phyloP scores from a whole-genome alignment of 2,113 vertebrate species.

The Anoura caudifer region DNA sequence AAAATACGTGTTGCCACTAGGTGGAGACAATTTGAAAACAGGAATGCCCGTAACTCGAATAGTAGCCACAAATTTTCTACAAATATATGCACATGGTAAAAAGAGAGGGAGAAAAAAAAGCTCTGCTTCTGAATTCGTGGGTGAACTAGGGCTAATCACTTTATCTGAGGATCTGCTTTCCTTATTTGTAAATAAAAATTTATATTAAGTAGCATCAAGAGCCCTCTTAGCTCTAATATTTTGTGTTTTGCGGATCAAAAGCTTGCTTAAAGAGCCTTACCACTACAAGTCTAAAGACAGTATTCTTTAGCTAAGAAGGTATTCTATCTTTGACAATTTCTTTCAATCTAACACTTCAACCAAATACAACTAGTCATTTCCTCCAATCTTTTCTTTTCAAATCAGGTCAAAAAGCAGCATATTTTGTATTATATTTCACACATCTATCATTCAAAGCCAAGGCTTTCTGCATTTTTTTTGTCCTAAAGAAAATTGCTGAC shows the following conservation, averaged over 20 bases:
- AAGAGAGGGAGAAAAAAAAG: not conserved
- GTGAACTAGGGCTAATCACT: not conserved
- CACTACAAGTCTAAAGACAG: not conserved
- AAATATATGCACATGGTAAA: not conserved
- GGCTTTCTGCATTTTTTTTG: not conserved
- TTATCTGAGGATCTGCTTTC: not conserved
- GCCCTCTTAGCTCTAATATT: not conserved
- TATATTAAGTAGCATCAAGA: slow-evolving; percentile 5
- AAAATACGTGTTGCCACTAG: slow-evolving; percentile 53
- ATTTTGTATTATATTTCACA: not conserved
- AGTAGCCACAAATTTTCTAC: not conserved
- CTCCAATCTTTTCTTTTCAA: not conserved
- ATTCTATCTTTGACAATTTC: not conserved
- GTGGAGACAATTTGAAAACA: slow-evolving; percentile 35
- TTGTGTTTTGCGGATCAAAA: not conserved
- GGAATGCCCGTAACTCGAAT: not conserved
- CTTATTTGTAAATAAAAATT: slow-evolving; percentile 13
- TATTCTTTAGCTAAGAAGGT: not conserved
- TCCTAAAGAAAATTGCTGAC: not conserved
- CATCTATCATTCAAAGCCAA: not conserved
- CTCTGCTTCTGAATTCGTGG: not conserved
- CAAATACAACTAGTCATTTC: not conserved
- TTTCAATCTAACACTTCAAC: not conserved
- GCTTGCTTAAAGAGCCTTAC: not conserved
- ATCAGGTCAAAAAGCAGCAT: not conserved